Base-by-base conservation (phyloP, 2,888 invertebrate genomes). In the Cabera pusaria region DNA sequence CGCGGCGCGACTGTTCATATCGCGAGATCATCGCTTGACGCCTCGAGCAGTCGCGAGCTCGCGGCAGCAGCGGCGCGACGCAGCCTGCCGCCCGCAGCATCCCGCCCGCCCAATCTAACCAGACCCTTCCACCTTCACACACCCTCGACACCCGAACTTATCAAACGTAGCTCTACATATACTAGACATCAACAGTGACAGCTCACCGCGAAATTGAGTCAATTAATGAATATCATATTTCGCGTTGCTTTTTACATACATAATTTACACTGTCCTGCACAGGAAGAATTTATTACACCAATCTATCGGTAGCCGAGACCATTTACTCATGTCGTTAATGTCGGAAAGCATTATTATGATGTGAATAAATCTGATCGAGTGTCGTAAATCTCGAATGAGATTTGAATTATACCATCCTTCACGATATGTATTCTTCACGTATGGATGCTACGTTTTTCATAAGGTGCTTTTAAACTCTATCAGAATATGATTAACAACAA, bases 181-280 rank as follows among this genome's bases (percentile, higher is more conserved):
- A 65, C 53, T 68, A 63, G 71, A 45, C 62, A 59, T 56, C 14
- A 62, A 69, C 68, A 62, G 47, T n/a, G 65, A 71, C 66, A 64
- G 72, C 59, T 62, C 64, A 24, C 64, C 64, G 63, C 65, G 64
- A 75, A 75, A 77, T 72, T 59, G 64, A 68, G 64, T 71, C 62
- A 67, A 72, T 74, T 67, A 70, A 69, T 67, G 63, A 40, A 34
- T 49, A 70, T 72, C 66, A 65, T 64, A 70, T 74, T 71, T 65
- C 66, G 58, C 57, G 62, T 31, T 70, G 20, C 27, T 72, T 73
- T 67, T 68, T 59, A 55, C 64, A 58, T 58, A 64, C 62, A 56
- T 61, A 55, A 59, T 64, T 57, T 26, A 37, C 43, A 37, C 37
- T 52, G 58, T 47, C 55, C 52, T 47, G 58, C 56, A 59, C 62